These are phyloP conservation scores for Pterophyllum scalare DNA, from an alignment of 2,113 vertebrate genomes.

Conservation along the genomic window DNA sequence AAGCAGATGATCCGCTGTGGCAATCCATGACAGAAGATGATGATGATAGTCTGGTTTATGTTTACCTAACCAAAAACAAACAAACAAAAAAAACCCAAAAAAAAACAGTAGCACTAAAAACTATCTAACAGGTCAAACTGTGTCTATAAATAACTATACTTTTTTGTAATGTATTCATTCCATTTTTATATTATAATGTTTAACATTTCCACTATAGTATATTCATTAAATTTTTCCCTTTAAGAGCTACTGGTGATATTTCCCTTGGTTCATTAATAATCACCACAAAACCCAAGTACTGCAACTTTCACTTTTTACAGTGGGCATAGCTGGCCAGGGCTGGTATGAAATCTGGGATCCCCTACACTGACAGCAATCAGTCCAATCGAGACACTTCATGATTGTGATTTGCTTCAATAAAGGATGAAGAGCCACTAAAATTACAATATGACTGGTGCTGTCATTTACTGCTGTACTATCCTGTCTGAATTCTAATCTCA, in stretches of 20 bases:
- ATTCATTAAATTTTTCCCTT: constrained; percentile 6
- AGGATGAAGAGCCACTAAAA: neutral
- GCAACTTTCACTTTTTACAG: neutral
- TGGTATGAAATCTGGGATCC: neutral
- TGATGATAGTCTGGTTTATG: no score
- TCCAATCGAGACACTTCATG: neutral
- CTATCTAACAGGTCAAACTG: no score
- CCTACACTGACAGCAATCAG: neutral
- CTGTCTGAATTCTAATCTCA: neutral
- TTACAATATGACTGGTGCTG: neutral
- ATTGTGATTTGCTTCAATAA: neutral
- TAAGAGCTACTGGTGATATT: neutral
- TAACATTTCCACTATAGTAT: neutral
- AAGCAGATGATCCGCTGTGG: neutral
- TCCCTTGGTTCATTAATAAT: neutral
- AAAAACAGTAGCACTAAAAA: no score
- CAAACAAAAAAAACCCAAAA: no score
- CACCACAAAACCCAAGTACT: neutral
- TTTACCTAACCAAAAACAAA: no score
- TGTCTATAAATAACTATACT: neutral
- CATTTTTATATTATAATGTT: neutral
- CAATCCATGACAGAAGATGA: neutral
- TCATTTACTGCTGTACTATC: neutral
- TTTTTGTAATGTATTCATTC: neutral
- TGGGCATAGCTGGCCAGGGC: neutral